Evolutionary conservation across 2,888 invertebrate genomes (phyloP).

Genomic region (Ichneumoninae sp.): DNA sequence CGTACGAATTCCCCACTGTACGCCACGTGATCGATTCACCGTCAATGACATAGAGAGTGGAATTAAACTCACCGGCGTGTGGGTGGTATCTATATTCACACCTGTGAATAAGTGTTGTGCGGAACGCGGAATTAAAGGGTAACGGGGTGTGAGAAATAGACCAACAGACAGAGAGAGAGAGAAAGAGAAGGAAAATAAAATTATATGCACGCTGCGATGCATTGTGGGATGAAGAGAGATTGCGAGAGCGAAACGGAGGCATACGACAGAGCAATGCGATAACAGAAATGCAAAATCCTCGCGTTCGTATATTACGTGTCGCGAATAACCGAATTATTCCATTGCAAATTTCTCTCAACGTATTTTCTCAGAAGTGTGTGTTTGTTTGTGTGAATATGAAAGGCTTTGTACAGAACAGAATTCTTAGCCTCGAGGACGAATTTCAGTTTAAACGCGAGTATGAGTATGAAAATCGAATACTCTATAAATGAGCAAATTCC

Average conservation of each 20-base stretch:
- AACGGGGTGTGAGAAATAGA: constrained; percentile 20
- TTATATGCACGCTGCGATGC: constrained; percentile 48
- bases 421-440: no score
- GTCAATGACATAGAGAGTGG: constrained; percentile 45
- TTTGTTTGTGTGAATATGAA: background rate
- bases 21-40: constrained; percentile 43
- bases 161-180: constrained; percentile 23
- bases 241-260: constrained; percentile 23
- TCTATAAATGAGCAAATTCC: no score
- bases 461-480: no score
- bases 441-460: background rate
- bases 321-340: constrained; percentile 46
- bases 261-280: constrained; percentile 10
- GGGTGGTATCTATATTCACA: constrained; percentile 5
- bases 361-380: background rate
- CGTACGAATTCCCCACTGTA: background rate
- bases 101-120: constrained; percentile 59
- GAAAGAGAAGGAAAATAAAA: constrained; percentile 42
- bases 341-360: constrained; percentile 31
- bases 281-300: constrained; percentile 37
- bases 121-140: constrained; percentile 67
- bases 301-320: constrained; percentile 56
- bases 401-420: no score
- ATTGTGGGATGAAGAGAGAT: background rate
- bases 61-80: constrained; percentile 58